These are phyloP conservation scores for Myotis lucifugus DNA, from an alignment of 2,113 vertebrate genomes.

Conservation along the genomic window DNA sequence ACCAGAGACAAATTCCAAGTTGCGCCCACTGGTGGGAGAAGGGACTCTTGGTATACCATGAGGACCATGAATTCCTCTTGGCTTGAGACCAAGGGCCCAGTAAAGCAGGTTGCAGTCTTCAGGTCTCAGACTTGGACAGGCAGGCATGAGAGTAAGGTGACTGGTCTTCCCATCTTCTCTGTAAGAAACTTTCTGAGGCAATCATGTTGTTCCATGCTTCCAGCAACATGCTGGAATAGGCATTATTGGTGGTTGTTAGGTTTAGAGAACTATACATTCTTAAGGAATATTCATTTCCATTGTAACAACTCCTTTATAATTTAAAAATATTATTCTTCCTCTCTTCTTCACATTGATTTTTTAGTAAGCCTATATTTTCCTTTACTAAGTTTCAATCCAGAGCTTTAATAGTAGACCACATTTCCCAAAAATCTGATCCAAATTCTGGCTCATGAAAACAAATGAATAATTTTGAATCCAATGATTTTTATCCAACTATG, in stretches of 20 bases:
- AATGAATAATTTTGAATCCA: slow-evolving; percentile 50
- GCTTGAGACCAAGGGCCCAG: background rate
- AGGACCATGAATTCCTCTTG: background rate
- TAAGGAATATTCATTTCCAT: slow-evolving; percentile 12
- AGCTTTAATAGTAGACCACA: slow-evolving; percentile 23
- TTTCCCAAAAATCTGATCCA: slow-evolving; percentile 58
- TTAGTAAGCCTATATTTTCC: slow-evolving; percentile 29
- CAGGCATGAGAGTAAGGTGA: background rate
- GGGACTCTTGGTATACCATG: background rate
- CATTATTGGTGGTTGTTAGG: background rate
- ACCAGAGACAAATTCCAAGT: background rate
- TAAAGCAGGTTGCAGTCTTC: background rate
- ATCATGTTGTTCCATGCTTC: background rate
- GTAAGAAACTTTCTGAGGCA: background rate
- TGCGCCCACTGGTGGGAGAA: background rate
- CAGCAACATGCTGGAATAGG: background rate
- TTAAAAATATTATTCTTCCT: slow-evolving; percentile 37
- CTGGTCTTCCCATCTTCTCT: background rate
- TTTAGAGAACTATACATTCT: background rate
- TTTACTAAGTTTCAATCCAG: slow-evolving; percentile 40
- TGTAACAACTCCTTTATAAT: background rate
- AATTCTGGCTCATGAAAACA: slow-evolving; percentile 39
- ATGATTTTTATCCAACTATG: slow-evolving; percentile 57
- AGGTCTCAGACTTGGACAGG: background rate
- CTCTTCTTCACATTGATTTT: slow-evolving; percentile 33